These are phyloP conservation scores for Adelphocoris suturalis DNA, from an alignment of 2,888 invertebrate genomes.

Conservation along the genomic window DNA sequence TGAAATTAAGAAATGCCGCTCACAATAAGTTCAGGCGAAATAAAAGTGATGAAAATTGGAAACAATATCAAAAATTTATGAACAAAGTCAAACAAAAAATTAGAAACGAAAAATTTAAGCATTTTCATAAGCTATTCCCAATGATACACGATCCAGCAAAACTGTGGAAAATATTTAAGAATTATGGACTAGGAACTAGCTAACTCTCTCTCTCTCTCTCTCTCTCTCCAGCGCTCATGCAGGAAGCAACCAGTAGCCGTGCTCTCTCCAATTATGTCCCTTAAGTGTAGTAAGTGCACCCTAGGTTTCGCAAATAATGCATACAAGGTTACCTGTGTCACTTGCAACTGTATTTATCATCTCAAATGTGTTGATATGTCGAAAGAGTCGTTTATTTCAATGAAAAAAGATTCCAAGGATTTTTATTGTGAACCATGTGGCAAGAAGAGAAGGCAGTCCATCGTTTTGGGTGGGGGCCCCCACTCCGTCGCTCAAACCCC, in stretches of 20 bases:
- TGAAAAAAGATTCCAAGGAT: not conserved
- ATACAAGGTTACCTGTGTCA: not conserved
- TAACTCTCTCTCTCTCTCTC: no score
- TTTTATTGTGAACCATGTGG: not conserved
- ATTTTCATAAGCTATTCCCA: no score
- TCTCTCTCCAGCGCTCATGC: not conserved
- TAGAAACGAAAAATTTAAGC: no score
- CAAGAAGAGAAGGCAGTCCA: not conserved
- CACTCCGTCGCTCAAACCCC: not conserved
- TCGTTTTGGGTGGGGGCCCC: not conserved
- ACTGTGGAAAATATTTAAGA: no score
- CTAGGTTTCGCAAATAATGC: not conserved
- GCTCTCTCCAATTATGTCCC: not conserved
- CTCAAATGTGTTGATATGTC: not conserved
- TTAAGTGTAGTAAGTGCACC: not conserved
- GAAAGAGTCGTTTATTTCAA: not conserved
- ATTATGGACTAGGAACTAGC: no score
- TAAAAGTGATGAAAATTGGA: no score
- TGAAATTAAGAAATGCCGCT: no score
- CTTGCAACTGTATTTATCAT: not conserved
- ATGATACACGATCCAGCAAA: no score
- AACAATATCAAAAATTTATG: no score
- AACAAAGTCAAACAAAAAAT: no score
- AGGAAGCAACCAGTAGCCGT: not conserved
- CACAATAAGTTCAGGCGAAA: no score